Conservation (phyloP, 2,888 invertebrate species). For the Pollenia griseotomentosa region DNA sequence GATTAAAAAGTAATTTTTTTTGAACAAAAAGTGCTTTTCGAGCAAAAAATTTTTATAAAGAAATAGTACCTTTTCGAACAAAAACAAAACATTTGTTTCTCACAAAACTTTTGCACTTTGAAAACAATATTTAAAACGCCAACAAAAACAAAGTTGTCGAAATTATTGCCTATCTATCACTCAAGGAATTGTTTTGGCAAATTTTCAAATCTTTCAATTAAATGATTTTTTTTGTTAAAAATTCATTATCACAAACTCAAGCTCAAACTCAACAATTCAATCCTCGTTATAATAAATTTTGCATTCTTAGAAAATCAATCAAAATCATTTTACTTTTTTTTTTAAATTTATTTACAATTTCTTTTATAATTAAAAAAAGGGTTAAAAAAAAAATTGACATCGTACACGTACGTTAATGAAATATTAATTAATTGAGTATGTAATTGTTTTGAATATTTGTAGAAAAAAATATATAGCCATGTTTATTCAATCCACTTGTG, state of each 20-base stretch:
- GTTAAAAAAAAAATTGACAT: conserved; percentile 1
- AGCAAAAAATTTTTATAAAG: too few relatives aligned
- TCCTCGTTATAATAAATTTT: not conserved
- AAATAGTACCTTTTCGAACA: too few relatives aligned
- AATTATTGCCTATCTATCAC: not conserved
- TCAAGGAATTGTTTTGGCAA: not conserved
- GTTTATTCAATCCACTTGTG: not conserved
- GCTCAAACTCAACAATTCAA: conserved; percentile 10
- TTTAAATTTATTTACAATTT: not conserved
- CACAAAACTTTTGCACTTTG: too few relatives aligned
- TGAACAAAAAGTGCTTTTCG: too few relatives aligned
- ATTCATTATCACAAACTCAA: not conserved
- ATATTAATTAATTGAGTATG: conserved; percentile 43
- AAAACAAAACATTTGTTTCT: too few relatives aligned
- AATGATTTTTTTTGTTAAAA: not conserved
- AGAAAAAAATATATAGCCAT: not conserved
- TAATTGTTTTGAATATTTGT: not conserved
- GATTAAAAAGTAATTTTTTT: too few relatives aligned
- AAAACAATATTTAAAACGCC: too few relatives aligned
- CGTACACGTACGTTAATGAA: conserved; percentile 27
- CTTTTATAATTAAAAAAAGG: not conserved
- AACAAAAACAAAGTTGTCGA: too few relatives aligned
- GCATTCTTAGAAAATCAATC: conserved; percentile 16
- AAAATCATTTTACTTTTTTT: conserved; percentile 3
- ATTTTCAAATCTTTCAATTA: not conserved